A percentile compares a stretch with the other conserved stretches of the same genome.
phyloP scores from a whole-genome alignment of 1,140 invertebrate genomes.

The Thaumatotibia leucotreta region DNA sequence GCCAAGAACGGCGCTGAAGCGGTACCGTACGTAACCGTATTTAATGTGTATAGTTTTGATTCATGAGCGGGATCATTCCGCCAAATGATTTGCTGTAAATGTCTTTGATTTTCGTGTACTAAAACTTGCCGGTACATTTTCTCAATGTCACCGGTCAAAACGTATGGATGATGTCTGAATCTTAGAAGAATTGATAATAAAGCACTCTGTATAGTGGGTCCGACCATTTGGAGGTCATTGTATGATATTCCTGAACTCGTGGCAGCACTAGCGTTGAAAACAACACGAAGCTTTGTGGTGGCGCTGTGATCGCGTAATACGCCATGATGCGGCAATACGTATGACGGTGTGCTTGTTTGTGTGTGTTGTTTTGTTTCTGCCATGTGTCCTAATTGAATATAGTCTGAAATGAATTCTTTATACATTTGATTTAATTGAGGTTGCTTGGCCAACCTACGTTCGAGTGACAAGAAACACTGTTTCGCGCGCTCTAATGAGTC shows the following conservation, averaged over 20 bases:
- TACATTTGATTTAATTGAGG: too few relatives aligned
- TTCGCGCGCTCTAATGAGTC: too few relatives aligned
- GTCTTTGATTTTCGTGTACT: slow-evolving; percentile 28
- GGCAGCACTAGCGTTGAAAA: background rate
- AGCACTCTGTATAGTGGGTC: slow-evolving; percentile 48
- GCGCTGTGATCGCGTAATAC: background rate
- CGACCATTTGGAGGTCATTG: slow-evolving; percentile 38
- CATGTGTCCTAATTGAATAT: background rate
- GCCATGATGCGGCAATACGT: background rate
- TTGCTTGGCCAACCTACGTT: too few relatives aligned
- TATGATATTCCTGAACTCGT: slow-evolving; percentile 16
- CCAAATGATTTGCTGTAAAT: slow-evolving; percentile 51
- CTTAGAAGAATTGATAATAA: slow-evolving; percentile 33
- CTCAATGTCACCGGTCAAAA: slow-evolving; percentile 35
- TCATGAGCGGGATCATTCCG: slow-evolving; percentile 15
- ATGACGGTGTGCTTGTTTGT: background rate
- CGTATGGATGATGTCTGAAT: background rate
- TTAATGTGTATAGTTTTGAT: slow-evolving; percentile 16
- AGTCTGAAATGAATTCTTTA: too few relatives aligned
- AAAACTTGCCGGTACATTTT: slow-evolving; percentile 58
- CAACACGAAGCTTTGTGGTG: background rate
- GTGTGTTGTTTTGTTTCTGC: background rate
- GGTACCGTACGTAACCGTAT: slow-evolving; percentile 15
- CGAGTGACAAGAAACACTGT: too few relatives aligned
- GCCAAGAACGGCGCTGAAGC: slow-evolving; percentile 15